Evolutionary conservation across 2,113 vertebrate genomes (phyloP), one percentile per base, ranked within the genome.

Genomic region (Cathartes aura): DNA sequence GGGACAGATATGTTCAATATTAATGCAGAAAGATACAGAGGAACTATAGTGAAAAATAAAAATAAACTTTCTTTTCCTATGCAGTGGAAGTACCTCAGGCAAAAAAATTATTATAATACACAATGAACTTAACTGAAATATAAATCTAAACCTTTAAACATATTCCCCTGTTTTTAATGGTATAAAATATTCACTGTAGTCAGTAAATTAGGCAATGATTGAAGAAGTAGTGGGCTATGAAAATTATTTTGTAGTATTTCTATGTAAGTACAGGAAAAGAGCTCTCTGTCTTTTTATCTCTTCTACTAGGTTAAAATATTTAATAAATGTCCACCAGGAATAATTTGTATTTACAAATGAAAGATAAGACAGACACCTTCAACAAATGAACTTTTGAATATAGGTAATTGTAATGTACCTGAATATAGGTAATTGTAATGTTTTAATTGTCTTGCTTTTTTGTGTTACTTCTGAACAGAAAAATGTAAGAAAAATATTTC

Each of bases 11-110:
- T 72, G 67, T 94, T 92, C 87, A 93, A 95, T 95, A 96, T 95
- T 96, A 96, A 97, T 96, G 95, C 68, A 96, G 90, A 87, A 89
- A 92, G 50, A 81, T 96, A 94, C 70, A 86, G 91, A 91, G 84
- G 74, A 64, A 91, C 66, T 96, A 38, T 24, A 87, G 45, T 84
- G 64, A 89, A 96, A 97, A 97, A 97, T 88, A 94, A 96, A 95
- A 96, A 95, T 92, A 96, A 82, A 75, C 88, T 97, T 97, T 93
- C 60, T 97, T 97, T 98, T 97, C 80, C 73, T 94, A 45, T 72
- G 75, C 38, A 93, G 43, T 96, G 56, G 73, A 96, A 97, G 42
- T 93, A 76, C 90, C 67, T 97, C 81, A 96, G 95, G 94, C 73
- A 89, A 81, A 81, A 78, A 95, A 94, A 56, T 94, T 85, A 94